A percentile compares a stretch with the other conserved stretches of the same genome.
phyloP scores from a whole-genome alignment of 2,113 vertebrate species.

The Gila orcuttii region DNA sequence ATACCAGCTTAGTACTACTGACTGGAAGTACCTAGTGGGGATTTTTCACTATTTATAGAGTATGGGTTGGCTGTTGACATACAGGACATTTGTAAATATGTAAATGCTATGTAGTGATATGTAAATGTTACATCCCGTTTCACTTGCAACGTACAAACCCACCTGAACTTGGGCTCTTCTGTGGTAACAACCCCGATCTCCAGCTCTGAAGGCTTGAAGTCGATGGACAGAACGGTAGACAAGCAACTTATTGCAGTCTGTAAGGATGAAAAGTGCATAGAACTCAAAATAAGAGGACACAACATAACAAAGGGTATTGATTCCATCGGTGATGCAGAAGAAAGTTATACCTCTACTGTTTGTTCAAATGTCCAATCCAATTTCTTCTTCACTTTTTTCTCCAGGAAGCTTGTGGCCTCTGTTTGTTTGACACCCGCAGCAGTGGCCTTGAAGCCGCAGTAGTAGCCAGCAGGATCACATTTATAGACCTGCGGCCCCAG shows the following conservation, averaged over 20 bases:
- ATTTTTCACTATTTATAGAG: background rate
- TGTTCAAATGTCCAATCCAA: slow-evolving; percentile 96
- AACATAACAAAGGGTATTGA: background rate
- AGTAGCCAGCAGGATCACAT: slow-evolving; percentile 97
- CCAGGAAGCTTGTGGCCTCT: slow-evolving; percentile 97
- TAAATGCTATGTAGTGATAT: background rate
- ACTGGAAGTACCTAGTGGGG: background rate
- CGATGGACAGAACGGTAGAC: slow-evolving; percentile 87
- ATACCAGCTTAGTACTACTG: background rate
- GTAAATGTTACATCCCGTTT: slow-evolving; percentile 21
- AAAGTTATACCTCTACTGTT: slow-evolving; percentile 86
- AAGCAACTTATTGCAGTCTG: slow-evolving; percentile 89
- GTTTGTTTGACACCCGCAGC: slow-evolving; percentile 97
- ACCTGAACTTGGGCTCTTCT: slow-evolving; percentile 89
- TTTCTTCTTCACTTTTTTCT: slow-evolving; percentile 99
- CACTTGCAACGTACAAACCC: slow-evolving; percentile 32
- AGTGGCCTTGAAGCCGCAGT: slow-evolving; percentile 98
- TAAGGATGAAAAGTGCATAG: background rate
- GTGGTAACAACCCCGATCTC: slow-evolving; percentile 86
- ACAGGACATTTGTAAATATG: background rate
- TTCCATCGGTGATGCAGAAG: background rate
- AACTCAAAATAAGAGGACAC: background rate
- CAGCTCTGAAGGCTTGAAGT: slow-evolving; percentile 89
- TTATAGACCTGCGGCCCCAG: slow-evolving; percentile 94
- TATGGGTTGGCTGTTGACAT: slow-evolving; percentile 19